Evolutionary conservation across 1,140 invertebrate species (phyloP), one percentile per base, ranked within the genome.

Genomic region (Drosophila littoralis): DNA sequence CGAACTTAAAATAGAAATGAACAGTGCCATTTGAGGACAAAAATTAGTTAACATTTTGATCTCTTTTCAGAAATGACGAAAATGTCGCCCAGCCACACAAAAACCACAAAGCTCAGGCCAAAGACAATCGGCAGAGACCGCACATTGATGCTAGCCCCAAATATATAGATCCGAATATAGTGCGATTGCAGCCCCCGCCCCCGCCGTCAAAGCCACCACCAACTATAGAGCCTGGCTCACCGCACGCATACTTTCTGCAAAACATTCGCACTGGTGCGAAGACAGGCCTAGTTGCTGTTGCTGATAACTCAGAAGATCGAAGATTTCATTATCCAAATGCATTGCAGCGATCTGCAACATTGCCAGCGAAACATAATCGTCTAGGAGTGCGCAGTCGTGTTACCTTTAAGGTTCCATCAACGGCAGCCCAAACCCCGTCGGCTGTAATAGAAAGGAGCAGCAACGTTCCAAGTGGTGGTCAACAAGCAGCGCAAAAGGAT

Each of bases 401-500:
- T 1, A 91, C 83, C 17, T 92, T 92, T 48, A 74, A 81, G 60
- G 77, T 89, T 7, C 75, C 80, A 38, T 65, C 77, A 13, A 36
- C 52, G 9, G 50, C 9, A 1, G 43, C 33, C 5, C 65, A 35
- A 65, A 28, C 32, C 13, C 42, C 45, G 42, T 50, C 50, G 17
- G 42, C 38, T n/a, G 28, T 33, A 57, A n/a, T 45, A 7, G 74
- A 77, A 13, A 79, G 66, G n/a, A 52, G 36, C 17, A 80, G 50
- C 55, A 76, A 71, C 36, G 51, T 72, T 17, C 13, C 28, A 6
- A 75, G 32, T 58, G 58, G 46, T 38, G 22, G 22, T 28, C 3
- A 28, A 3, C 22, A 64, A 1, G 55, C 66, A 59, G 51, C 35
- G 12, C 52, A 55, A 91, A 96, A 96, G 93, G 96, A 97, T 91